Base-by-base conservation (phyloP, 1,140 invertebrate species). In the Musca domestica region DNA sequence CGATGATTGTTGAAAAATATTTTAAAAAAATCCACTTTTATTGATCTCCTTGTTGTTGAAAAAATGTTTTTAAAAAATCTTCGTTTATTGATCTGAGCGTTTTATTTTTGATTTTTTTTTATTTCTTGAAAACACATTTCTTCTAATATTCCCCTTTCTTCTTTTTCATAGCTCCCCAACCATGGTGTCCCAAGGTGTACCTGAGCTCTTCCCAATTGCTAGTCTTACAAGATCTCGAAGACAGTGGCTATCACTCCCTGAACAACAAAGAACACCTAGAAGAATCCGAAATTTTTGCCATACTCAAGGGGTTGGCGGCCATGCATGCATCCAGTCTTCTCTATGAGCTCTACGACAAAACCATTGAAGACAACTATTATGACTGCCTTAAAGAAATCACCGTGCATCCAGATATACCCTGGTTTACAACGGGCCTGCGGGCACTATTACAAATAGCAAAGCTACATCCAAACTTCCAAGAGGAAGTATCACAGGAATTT, bases 271-370 rank as follows among this genome's bases (percentile, higher is more conserved):
- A 73, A 27, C 67, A 6, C 17, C 15, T 69, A 17, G 27, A 69
- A 3, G 49, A 67, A 2, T 2, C 3, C 10, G 68, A 77, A 1
- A 63, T 80, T 15, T 66, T 69, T 3, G 58, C 73, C 2, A 74
- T 72, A 48, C 69, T 85, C 6, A 71, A 68, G 2, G 66, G 72
- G 10, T 20, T 85, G 46, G 83, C 83, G 1, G 74, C 75, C 5
- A 70, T 83, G 19, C 84, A 85, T 71, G 79, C 83, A 0, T 69
- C 76, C 2, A 83, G 82, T 48, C 41, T 85, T 3, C 15, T 80
- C 3, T 77, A 74, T 23, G 77, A 80, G 51, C 51, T 71, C 14
- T 51, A 68, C 10, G 2, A 52, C 2, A 54, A 41, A 1, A 73
- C 70, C 68, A 79, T 79, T 27, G 75, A 71, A 0, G 23, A 58